These are phyloP conservation scores for Cylindroiulus punctatus DNA, from an alignment of 2,888 invertebrate genomes.

Conservation along the genomic window DNA sequence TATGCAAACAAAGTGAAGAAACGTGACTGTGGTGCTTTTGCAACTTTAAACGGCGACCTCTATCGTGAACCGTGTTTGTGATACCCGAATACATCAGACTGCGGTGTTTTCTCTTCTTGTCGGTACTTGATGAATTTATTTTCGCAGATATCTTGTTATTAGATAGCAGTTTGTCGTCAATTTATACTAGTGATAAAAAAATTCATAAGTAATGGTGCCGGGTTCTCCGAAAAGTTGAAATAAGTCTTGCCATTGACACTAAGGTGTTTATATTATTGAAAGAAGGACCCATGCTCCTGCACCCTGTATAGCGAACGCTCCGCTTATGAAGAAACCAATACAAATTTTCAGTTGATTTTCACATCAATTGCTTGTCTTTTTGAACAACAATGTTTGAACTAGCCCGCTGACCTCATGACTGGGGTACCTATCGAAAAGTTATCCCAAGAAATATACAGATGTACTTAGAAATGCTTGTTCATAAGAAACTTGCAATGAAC, in stretches of 20 bases:
- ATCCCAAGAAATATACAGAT: no score
- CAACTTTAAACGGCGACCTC: conserved; percentile 51
- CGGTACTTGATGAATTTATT: conserved; percentile 29
- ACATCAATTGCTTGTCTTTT: no score
- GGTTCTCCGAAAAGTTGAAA: not conserved
- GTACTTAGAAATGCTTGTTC: no score
- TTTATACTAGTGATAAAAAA: not conserved
- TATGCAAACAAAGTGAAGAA: conserved; percentile 52
- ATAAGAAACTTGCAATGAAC: no score
- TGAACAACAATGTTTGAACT: no score
- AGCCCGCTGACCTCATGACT: no score
- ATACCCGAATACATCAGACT: conserved; percentile 46
- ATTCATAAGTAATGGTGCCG: not conserved
- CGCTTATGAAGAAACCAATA: no score
- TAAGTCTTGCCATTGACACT: not conserved
- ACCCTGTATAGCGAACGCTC: no score
- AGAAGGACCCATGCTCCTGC: no score
- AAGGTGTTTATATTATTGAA: no score
- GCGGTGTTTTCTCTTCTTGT: conserved; percentile 39
- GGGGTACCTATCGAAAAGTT: no score
- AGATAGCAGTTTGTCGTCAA: conserved; percentile 15
- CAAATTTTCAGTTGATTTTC: no score
- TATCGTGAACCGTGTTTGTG: conserved; percentile 47
- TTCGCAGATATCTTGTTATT: conserved; percentile 28
- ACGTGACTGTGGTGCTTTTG: conserved; percentile 50